Percentiles rank a stretch among this genome's conserved stretches.
These are phyloP conservation scores for Lumbricus terrestris DNA, from an alignment of 2,888 invertebrate species.

Conservation along the genomic window DNA sequence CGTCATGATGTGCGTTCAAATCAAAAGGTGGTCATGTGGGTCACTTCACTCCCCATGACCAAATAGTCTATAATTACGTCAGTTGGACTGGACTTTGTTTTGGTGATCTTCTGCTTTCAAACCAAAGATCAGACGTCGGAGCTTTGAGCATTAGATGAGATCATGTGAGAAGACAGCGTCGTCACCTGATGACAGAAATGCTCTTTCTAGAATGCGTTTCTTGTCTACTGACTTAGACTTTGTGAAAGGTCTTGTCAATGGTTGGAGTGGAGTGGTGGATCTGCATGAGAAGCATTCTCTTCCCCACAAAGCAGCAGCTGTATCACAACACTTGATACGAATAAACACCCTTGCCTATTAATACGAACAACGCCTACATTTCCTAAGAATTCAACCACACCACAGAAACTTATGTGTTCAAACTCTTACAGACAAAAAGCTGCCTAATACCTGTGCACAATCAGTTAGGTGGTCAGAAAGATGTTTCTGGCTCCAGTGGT, in stretches of 20 bases:
- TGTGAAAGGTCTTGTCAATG: not conserved
- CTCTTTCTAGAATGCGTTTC: not conserved
- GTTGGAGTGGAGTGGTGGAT: not conserved
- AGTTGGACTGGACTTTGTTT: not conserved
- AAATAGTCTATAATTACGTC: not conserved
- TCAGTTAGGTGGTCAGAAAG: not conserved
- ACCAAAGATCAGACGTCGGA: not conserved
- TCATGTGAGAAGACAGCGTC: not conserved
- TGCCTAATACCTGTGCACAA: not conserved
- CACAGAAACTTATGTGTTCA: not conserved
- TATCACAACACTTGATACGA: not conserved
- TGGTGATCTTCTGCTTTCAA: not conserved
- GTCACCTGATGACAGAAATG: not conserved
- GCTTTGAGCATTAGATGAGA: not conserved
- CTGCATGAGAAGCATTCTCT: not conserved
- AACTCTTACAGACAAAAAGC: not conserved
- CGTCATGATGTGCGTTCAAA: no score
- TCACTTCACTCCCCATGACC: no score
- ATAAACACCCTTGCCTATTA: not conserved
- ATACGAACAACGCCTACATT: not conserved
- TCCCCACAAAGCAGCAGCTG: not conserved
- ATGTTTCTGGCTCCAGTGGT: not conserved
- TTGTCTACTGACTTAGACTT: not conserved
- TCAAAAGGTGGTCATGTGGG: no score
- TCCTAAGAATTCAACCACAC: not conserved